Percentiles rank a stretch among this genome's conserved stretches.
Conservation (phyloP, 1,140 invertebrate genomes). For the Bombus terrestris region DNA sequence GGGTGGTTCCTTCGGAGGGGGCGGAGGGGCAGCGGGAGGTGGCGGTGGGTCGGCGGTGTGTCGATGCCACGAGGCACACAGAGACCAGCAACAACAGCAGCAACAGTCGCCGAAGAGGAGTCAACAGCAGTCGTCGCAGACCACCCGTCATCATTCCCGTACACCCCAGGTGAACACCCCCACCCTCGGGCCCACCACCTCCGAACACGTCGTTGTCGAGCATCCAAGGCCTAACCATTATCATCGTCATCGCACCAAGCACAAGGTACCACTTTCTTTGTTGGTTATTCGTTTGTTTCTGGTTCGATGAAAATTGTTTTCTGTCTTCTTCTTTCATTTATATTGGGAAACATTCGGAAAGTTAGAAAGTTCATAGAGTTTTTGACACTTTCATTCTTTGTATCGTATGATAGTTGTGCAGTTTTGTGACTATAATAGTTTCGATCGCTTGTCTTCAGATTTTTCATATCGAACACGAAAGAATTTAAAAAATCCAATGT, state of each 20-base stretch:
- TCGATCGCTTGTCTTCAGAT: too few relatives aligned
- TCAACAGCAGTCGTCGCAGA: constrained; percentile 59
- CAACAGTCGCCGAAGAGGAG: constrained; percentile 55
- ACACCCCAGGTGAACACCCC: constrained; percentile 67
- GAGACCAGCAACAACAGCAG: constrained; percentile 64
- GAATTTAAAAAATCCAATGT: too few relatives aligned
- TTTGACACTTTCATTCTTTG: too few relatives aligned
- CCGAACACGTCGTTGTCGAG: constrained; percentile 77
- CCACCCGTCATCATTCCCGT: constrained; percentile 61
- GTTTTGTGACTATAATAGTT: too few relatives aligned
- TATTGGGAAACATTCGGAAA: too few relatives aligned
- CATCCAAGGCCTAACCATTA: constrained; percentile 74
- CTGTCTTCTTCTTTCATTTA: too few relatives aligned
- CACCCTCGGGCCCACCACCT: constrained; percentile 64
- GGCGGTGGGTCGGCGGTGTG: constrained; percentile 66
- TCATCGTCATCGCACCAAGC: constrained; percentile 78
- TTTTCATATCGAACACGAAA: too few relatives aligned
- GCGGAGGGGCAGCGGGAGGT: constrained; percentile 56
- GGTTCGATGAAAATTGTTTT: not conserved
- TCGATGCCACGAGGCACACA: constrained; percentile 75
- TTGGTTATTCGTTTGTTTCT: not conserved
- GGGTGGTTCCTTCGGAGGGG: constrained; percentile 66
- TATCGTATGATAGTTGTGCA: too few relatives aligned
- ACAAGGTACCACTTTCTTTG: constrained; percentile 68
- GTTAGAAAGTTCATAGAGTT: too few relatives aligned